phyloP scores from a whole-genome alignment of 2,113 vertebrate species.

The Meleagris gallopavo region DNA sequence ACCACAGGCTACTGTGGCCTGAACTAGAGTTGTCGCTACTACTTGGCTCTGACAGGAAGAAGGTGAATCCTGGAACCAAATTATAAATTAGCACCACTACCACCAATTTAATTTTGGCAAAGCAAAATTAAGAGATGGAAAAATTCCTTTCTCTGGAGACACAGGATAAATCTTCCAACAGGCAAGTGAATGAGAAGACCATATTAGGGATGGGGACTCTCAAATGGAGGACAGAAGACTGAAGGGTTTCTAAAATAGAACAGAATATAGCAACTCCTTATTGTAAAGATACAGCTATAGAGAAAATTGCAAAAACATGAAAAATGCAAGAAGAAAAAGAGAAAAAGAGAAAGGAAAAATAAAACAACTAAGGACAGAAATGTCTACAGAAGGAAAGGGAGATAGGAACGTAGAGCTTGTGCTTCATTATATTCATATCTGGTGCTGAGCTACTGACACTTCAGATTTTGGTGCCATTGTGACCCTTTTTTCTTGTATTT shows the following conservation, averaged over 20 bases:
- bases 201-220: fast-evolving
- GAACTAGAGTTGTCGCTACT: not conserved
- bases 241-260: not conserved
- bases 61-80: not conserved
- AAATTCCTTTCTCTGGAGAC: not conserved
- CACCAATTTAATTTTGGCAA: fast-evolving
- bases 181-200: not conserved
- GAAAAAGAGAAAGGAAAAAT: not conserved
- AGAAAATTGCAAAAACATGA: not conserved
- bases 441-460: not conserved
- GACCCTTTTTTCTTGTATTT: not conserved
- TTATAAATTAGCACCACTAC: not conserved
- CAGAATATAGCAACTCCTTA: not conserved
- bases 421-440: not conserved
- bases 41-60: not conserved
- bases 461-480: not conserved
- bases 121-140: not conserved
- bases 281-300: not conserved
- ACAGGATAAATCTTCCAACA: not conserved
- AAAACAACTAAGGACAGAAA: not conserved
- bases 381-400: not conserved
- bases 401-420: not conserved
- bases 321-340: not conserved
- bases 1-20: not conserved
- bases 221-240: not conserved